phyloP scores from a whole-genome alignment of 2,888 invertebrate genomes.

The Gonocerus acuteangulatus region DNA sequence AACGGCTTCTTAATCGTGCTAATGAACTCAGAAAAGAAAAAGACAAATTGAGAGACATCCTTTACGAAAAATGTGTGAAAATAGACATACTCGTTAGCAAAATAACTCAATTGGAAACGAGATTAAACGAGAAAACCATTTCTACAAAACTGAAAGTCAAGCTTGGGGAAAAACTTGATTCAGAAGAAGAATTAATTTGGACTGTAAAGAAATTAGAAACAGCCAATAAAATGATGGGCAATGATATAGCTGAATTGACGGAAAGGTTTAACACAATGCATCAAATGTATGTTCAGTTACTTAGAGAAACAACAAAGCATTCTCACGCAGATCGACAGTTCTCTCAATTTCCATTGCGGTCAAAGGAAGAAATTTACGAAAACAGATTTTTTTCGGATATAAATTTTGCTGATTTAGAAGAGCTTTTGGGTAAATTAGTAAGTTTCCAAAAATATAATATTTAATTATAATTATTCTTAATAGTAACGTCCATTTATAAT shows the following conservation, averaged over 20 bases:
- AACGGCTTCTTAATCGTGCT: background rate
- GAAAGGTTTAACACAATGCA: background rate
- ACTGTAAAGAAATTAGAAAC: conserved; percentile 3
- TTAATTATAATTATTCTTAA: too few relatives aligned
- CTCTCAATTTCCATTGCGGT: too few relatives aligned
- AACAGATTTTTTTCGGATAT: too few relatives aligned
- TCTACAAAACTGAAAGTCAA: background rate
- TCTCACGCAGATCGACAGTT: too few relatives aligned
- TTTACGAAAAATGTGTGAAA: background rate
- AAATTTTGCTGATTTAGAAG: too few relatives aligned
- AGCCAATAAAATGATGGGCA: conserved; percentile 2
- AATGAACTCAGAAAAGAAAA: background rate
- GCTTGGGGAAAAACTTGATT: background rate
- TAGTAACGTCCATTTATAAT: too few relatives aligned
- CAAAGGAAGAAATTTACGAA: too few relatives aligned
- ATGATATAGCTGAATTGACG: background rate
- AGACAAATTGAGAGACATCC: background rate
- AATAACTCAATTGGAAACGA: conserved; percentile 2
- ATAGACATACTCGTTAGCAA: conserved; percentile 6
- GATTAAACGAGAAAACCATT: conserved; percentile 1
- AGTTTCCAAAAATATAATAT: too few relatives aligned
- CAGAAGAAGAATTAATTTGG: conserved; percentile 4
- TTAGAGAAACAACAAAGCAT: too few relatives aligned
- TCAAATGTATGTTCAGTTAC: too few relatives aligned
- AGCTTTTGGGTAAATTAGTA: too few relatives aligned